Evolutionary conservation across 2,113 vertebrate species (phyloP).

Genomic region (Vidua chalybeata): DNA sequence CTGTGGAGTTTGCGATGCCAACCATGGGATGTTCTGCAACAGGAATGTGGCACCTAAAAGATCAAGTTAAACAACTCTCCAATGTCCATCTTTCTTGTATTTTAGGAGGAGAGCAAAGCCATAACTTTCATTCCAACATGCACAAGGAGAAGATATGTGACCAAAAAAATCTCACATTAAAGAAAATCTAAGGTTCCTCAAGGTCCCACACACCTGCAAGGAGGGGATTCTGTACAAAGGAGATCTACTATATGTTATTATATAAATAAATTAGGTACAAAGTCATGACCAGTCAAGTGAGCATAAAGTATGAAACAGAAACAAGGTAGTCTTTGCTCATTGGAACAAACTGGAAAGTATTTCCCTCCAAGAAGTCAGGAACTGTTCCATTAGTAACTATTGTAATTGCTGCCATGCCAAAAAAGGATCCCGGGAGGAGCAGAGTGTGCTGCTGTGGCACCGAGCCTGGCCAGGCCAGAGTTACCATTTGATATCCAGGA

Average conservation of each 20-base stretch:
- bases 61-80: neutral
- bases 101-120: neutral
- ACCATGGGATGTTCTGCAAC: constrained; percentile 78
- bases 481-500: constrained; percentile 93
- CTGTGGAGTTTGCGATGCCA: constrained; percentile 83
- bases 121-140: neutral
- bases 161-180: neutral
- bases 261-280: neutral
- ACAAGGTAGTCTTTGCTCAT: neutral
- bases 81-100: neutral
- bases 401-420: neutral
- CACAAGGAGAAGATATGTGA: neutral
- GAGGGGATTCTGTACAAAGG: neutral
- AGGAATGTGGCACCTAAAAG: constrained; percentile 85
- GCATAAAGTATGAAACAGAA: neutral
- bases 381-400: neutral
- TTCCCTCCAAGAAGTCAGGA: neutral
- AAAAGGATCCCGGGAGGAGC: neutral
- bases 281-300: neutral
- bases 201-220: neutral
- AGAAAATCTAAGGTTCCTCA: neutral
- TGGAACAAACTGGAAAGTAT: neutral
- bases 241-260: neutral
- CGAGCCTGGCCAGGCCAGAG: rapidly evolving
- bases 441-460: rapidly evolving